These are phyloP conservation scores for Stegodyphus dumicola DNA, from an alignment of 1,140 invertebrate genomes.

Conservation along the genomic window DNA sequence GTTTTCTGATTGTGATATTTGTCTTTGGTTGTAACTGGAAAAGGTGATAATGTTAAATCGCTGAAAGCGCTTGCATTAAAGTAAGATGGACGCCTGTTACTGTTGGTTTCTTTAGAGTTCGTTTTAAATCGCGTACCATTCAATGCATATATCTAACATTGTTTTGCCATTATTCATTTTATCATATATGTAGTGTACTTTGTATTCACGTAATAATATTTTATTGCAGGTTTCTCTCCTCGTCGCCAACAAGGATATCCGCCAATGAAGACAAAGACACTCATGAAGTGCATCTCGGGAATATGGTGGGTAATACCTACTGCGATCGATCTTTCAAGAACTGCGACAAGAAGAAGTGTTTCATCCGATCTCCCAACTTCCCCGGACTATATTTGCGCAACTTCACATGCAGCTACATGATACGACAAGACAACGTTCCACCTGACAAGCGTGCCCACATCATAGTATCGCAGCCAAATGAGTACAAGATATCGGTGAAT, in stretches of 20 bases:
- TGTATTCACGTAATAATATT: background rate
- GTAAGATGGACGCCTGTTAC: no score
- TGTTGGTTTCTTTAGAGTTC: no score
- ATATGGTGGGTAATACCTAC: slow-evolving; percentile 27
- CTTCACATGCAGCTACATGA: slow-evolving; percentile 61
- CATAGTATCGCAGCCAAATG: slow-evolving; percentile 58
- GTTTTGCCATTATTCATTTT: no score
- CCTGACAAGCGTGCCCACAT: slow-evolving; percentile 58
- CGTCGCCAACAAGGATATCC: background rate
- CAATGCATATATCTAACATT: no score
- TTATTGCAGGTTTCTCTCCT: slow-evolving; percentile 42
- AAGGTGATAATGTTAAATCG: no score
- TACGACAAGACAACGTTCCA: slow-evolving; percentile 55
- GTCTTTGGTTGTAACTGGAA: no score
- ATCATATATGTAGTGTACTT: no score
- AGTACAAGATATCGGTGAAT: slow-evolving; percentile 63
- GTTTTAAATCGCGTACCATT: no score
- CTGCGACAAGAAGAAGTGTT: slow-evolving; percentile 60
- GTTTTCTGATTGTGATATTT: no score
- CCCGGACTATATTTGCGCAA: slow-evolving; percentile 62
- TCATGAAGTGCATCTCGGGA: slow-evolving; percentile 26
- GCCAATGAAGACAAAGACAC: background rate
- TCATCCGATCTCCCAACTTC: slow-evolving; percentile 62
- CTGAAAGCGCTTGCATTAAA: no score
- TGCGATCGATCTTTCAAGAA: slow-evolving; percentile 61